Conservation (phyloP, 2,888 invertebrate species). For the Resseliella maxima region DNA sequence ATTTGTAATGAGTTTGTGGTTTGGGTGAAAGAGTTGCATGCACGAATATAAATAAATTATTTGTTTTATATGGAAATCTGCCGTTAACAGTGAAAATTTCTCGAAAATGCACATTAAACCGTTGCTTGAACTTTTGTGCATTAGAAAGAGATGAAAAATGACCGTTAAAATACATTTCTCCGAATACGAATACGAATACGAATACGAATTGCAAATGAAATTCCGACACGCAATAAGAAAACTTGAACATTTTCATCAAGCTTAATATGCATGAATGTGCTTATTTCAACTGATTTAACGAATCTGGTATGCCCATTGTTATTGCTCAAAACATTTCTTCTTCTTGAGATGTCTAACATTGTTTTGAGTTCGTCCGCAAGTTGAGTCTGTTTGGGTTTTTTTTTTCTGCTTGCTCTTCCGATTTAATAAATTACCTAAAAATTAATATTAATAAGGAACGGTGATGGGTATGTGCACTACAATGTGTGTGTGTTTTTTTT, state of each 20-base stretch:
- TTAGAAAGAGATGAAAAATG: conserved; percentile 24
- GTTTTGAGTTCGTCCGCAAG: not conserved
- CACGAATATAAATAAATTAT: conserved; percentile 7
- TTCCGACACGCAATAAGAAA: conserved; percentile 29
- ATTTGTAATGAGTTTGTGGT: not conserved
- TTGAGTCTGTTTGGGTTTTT: not conserved
- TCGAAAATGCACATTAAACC: not conserved
- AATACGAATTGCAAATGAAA: not conserved
- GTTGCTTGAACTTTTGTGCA: not conserved
- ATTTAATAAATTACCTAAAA: conserved; percentile 41
- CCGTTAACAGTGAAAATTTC: not conserved
- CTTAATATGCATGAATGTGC: not conserved
- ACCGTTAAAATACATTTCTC: conserved; percentile 17
- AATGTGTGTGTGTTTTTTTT: not conserved
- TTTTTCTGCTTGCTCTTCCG: conserved; percentile 17
- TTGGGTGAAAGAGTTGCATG: not conserved
- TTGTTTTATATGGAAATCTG: not conserved
- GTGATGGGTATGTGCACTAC: conserved; percentile 35
- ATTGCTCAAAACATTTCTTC: not conserved
- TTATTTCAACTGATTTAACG: not conserved
- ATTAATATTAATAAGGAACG: conserved; percentile 51
- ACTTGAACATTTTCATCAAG: conserved; percentile 3
- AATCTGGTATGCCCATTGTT: conserved; percentile 48
- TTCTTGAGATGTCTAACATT: not conserved
- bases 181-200: too few species aligned